Evolutionary conservation across 2,797 vertebrate genomes (phyloP), one percentile per base, ranked within the genome.

Genomic region (Characodon lateralis): DNA sequence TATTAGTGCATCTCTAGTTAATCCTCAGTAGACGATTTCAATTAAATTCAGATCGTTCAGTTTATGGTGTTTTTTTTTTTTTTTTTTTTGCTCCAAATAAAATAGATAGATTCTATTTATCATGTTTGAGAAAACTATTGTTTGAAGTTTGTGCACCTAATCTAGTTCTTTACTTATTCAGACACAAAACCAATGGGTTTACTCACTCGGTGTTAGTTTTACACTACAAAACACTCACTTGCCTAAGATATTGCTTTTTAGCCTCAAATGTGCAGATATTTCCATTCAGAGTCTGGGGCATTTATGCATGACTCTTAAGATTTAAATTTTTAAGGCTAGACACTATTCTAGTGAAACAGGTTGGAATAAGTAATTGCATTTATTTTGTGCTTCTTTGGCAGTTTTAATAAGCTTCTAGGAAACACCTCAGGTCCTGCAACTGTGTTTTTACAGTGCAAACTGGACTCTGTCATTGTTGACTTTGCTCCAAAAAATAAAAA

Each of bases 391-490:
- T 43, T 39, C 82, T 85, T 81, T 88, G 84, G 63, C 76, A 82
- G 80, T 80, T 86, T 81, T 79, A 81, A 68, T 78, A 78, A 89
- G 86, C 74, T 88, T 78, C 83, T 81, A 76, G 79, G 89, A 88
- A 88, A 82, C 75, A 68, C 83, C 74, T 76, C 55, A 58, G 73
- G 82, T 87, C 78, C 46, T 79, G 81, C 89, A 87, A 24, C 75
- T 77, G 73, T 88, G 80, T 85, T 91, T 84, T 82, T 73, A 80
- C 66, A 68, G 65, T 56, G 70, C 85, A 80, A 50, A 78, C 84
- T 94, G 89, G 86, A 87, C 83, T 92, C 82, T 84, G 83, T 93
- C 89, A 91, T 70, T 80, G 82, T 80, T 79, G 83, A 89, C 80
- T 80, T 82, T 89, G 80, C 58, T 78, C 50, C 75, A 79, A 81